Evolutionary conservation across 2,888 invertebrate genomes (phyloP), one percentile per base, ranked within the genome.

Genomic region (Ischnus inquisitorius): DNA sequence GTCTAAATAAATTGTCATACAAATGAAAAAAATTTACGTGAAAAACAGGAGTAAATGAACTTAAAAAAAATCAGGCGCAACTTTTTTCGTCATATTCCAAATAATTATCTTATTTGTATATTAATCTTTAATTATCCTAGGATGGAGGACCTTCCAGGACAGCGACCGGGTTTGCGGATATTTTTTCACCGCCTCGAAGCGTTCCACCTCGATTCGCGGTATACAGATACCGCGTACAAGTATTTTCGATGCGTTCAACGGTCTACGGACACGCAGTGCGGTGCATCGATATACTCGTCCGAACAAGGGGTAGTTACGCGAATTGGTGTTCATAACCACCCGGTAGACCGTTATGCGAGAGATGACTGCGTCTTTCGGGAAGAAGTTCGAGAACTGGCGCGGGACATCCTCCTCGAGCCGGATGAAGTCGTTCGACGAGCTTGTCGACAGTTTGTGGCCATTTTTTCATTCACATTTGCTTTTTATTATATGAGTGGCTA

Each of bases 401-500:
- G 12, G 12, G 28, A 60, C 22, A 60, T 60, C 3, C 22, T 14
- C 14, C 14, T 60, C 22, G 60, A 60, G 25, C 60, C 60, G 25
- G 60, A 60, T 12, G 60, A 60, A 25, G 60, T 60, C 25, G 2
- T 60, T 25, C 57, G 57, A 19, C 57, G 22, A 19, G 57, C 57
- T 10, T 19, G 57, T 22, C 19, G 57, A 22, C 57, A 60, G 60
- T 60, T 46, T n/a, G 46, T 46, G n/a, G 14, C 10, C n/a, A 5
- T 46, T 46, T 46, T 46, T 28, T 28, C 28, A 28, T 28, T 28
- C 4, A 28, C 28, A 28, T 28, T 28, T 28, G 4, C 28, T 28
- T 28, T 28, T 28, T 28, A 28, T 4, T 28, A 28, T 4, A 28
- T 28, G 3, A 4, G 3, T 28, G 2, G 28, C 28, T 28, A 28